Evolutionary conservation across 2,888 invertebrate genomes (phyloP).

Genomic region (Dolichomitus sp.): DNA sequence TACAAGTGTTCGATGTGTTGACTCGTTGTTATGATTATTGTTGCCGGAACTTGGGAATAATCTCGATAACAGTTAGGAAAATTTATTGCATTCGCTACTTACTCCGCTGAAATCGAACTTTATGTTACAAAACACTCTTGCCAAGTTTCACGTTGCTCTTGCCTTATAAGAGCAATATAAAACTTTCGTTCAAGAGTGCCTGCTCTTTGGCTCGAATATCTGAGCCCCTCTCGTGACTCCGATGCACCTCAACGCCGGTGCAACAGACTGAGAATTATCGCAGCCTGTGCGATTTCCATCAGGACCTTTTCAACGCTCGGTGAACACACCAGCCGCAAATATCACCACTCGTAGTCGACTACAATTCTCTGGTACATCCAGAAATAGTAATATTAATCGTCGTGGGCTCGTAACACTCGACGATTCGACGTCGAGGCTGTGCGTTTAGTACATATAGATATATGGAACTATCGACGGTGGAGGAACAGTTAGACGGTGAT

Average conservation of each 20-base stretch:
- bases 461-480: slow-evolving; percentile 6
- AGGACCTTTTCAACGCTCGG: slow-evolving; percentile 26
- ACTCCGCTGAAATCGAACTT: slow-evolving; percentile 3
- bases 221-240: slow-evolving; percentile 8
- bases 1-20: background rate
- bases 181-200: slow-evolving; percentile 19
- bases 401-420: slow-evolving; percentile 7
- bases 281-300: slow-evolving; percentile 23
- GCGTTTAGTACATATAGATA: background rate
- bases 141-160: background rate
- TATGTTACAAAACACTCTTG: background rate
- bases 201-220: background rate
- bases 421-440: slow-evolving; percentile 6
- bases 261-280: slow-evolving; percentile 25
- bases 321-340: slow-evolving; percentile 27
- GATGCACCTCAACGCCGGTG: slow-evolving; percentile 19
- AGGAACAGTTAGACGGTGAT: slow-evolving; percentile 25
- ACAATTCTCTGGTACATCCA: slow-evolving; percentile 21
- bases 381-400: slow-evolving; percentile 45
- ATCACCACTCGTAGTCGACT: slow-evolving; percentile 19
- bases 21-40: background rate
- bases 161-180: slow-evolving; percentile 18
- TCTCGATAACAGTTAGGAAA: background rate
- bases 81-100: background rate
- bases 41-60: slow-evolving; percentile 11